These are phyloP conservation scores for Avahi laniger DNA, from an alignment of 2,797 vertebrate genomes.

Conservation along the genomic window DNA sequence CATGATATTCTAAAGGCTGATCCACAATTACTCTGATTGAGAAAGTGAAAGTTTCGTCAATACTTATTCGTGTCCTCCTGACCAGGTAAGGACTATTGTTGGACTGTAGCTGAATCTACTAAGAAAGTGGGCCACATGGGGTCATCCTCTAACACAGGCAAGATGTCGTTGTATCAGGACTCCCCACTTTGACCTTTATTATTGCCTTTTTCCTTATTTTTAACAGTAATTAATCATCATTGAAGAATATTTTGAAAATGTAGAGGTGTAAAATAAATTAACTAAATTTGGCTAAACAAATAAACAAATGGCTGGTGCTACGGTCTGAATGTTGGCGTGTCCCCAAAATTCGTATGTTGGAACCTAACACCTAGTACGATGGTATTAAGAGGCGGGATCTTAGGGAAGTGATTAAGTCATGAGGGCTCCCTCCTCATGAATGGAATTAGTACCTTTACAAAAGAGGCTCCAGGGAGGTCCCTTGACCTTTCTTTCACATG, in stretches of 20 bases:
- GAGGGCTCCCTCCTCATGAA: no score
- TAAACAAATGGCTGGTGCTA: background rate
- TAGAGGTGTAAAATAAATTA: background rate
- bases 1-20: conserved; percentile 77
- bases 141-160: background rate
- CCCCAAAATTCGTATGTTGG: background rate
- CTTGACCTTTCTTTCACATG: background rate
- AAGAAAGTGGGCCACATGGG: background rate
- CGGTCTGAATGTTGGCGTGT: background rate
- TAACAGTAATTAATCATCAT: background rate
- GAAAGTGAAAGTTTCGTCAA: conserved; percentile 82
- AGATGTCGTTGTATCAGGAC: background rate
- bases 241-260: background rate
- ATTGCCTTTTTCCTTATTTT: background rate
- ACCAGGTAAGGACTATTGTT: conserved; percentile 59
- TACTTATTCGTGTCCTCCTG: conserved; percentile 81
- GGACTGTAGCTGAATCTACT: conserved; percentile 45
- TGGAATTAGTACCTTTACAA: background rate
- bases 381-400: background rate
- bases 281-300: background rate
- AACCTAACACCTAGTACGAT: background rate
- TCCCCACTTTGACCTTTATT: background rate
- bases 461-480: background rate
- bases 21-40: conserved; percentile 84
- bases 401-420: background rate